phyloP scores from a whole-genome alignment of 1,140 invertebrate species.

The Procambarus virginalis region DNA sequence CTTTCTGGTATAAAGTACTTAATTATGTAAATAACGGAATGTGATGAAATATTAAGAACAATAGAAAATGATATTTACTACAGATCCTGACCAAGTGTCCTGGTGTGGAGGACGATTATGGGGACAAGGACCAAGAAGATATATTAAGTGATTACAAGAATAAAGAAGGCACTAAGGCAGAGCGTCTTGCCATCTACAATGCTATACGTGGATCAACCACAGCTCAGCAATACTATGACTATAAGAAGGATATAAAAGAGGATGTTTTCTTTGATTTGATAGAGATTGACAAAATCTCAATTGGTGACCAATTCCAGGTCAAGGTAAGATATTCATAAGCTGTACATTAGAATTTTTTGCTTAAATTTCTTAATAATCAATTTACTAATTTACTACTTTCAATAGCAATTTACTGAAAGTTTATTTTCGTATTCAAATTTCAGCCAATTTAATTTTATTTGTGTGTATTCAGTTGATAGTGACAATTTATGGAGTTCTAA shows the following conservation, averaged over 20 bases:
- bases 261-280: too few relatives aligned
- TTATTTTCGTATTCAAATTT: too few relatives aligned
- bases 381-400: too few relatives aligned
- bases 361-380: too few relatives aligned
- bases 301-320: slow-evolving; percentile 82
- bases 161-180: slow-evolving; percentile 78
- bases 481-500: too few relatives aligned
- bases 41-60: too few relatives aligned
- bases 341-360: too few relatives aligned
- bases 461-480: too few relatives aligned
- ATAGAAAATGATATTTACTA: slow-evolving; percentile 69
- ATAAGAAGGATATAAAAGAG: slow-evolving; percentile 77
- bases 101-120: slow-evolving; percentile 81
- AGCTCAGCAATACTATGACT: slow-evolving; percentile 81
- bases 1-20: too few relatives aligned
- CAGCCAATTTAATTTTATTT: too few relatives aligned
- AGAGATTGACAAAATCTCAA: slow-evolving; percentile 81
- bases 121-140: slow-evolving; percentile 82
- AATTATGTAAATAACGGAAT: too few relatives aligned
- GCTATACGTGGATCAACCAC: slow-evolving; percentile 80
- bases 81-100: slow-evolving; percentile 85
- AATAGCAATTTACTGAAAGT: too few relatives aligned
- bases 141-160: slow-evolving; percentile 83
- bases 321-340: slow-evolving; percentile 74
- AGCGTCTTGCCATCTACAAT: slow-evolving; percentile 81